These are phyloP conservation scores for Chaenogobius annularis DNA, from an alignment of 2,113 vertebrate genomes.

Conservation along the genomic window DNA sequence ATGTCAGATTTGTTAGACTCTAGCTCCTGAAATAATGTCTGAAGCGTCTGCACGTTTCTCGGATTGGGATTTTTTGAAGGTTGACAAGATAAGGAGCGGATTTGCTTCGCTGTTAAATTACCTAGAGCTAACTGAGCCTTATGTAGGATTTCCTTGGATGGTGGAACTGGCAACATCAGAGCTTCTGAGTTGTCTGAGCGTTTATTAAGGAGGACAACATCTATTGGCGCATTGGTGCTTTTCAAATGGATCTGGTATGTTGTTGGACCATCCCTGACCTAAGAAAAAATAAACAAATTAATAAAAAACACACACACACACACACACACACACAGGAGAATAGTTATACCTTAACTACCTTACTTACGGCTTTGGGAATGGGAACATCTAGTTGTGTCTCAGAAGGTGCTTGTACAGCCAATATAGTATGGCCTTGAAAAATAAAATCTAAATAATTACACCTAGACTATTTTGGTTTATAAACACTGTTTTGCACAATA, in stretches of 20 bases:
- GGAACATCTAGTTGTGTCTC: constrained; percentile 93
- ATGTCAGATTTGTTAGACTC: constrained; percentile 79
- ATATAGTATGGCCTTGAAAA: constrained; percentile 84
- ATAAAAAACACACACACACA: too few species aligned
- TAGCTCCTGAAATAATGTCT: constrained; percentile 81
- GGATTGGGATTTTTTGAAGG: constrained; percentile 13
- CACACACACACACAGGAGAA: neutral
- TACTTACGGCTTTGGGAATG: constrained; percentile 88
- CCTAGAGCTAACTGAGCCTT: constrained; percentile 29
- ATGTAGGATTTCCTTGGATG: constrained; percentile 85
- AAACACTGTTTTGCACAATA: neutral
- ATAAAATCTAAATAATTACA: neutral
- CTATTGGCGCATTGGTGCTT: constrained; percentile 88
- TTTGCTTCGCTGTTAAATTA: constrained; percentile 44
- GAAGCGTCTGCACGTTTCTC: constrained; percentile 70
- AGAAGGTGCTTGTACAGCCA: constrained; percentile 87
- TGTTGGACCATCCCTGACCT: constrained; percentile 87
- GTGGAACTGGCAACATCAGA: constrained; percentile 88
- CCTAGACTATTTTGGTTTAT: neutral
- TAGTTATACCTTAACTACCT: neutral
- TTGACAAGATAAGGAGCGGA: neutral
- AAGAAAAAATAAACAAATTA: constrained; percentile 8
- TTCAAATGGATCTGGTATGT: constrained; percentile 94
- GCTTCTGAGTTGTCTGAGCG: constrained; percentile 82
- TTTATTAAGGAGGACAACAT: constrained; percentile 92